phyloP scores from a whole-genome alignment of 2,888 invertebrate genomes.

The Aphidius colemani region DNA sequence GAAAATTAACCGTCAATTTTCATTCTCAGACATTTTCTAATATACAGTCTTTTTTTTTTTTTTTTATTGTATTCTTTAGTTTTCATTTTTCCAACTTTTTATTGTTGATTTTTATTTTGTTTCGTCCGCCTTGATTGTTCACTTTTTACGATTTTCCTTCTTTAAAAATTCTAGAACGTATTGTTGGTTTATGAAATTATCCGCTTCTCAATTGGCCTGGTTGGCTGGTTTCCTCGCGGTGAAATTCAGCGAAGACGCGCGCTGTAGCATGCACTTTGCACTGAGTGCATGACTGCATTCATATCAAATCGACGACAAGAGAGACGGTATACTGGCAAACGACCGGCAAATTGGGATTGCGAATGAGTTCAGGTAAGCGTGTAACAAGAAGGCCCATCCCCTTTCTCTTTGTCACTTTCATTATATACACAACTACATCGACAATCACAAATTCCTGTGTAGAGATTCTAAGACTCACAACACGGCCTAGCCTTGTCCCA shows the following conservation, averaged over 20 bases:
- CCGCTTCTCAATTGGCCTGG: conserved; percentile 48
- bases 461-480: no score
- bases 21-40: no score
- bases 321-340: conserved; percentile 12
- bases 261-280: conserved; percentile 19
- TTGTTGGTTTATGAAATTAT: conserved; percentile 52
- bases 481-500: no score
- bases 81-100: conserved; percentile 9
- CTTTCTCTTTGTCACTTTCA: no score
- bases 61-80: background rate
- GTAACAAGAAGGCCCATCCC: background rate
- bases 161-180: conserved; percentile 30
- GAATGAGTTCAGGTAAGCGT: conserved; percentile 22
- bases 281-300: background rate
- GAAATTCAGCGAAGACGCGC: conserved; percentile 34
- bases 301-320: background rate
- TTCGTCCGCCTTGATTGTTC: background rate
- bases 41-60: background rate
- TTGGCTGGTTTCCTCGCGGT: conserved; percentile 36
- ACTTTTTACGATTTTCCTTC: conserved; percentile 32
- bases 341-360: conserved; percentile 12
- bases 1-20: no score
- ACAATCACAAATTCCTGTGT: no score
- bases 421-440: no score
- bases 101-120: background rate